A percentile compares a stretch with the other conserved stretches of the same genome.
Conservation (phyloP, 2,888 invertebrate genomes). For the Plagodis pulveraria region DNA sequence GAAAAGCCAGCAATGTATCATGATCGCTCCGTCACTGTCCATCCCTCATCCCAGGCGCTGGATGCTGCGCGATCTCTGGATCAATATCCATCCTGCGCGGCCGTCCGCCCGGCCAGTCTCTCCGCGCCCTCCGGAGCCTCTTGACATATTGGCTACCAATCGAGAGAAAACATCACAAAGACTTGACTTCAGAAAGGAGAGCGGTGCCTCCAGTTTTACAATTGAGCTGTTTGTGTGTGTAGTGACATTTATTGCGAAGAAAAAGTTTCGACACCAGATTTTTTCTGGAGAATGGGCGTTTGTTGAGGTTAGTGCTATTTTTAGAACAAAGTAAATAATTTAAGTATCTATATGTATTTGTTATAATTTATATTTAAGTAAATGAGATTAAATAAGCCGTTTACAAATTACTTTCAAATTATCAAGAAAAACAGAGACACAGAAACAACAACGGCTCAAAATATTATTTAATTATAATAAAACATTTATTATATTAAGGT, state of each 20-base stretch:
- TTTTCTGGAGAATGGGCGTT: slow-evolving; percentile 62
- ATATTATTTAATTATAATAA: no score
- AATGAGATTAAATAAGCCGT: no score
- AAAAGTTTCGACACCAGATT: slow-evolving; percentile 46
- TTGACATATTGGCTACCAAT: background rate
- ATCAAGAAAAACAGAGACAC: no score
- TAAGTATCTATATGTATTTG: no score
- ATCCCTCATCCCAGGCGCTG: slow-evolving; percentile 41
- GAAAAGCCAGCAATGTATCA: slow-evolving; percentile 45
- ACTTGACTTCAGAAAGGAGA: slow-evolving; percentile 8
- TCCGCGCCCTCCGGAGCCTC: slow-evolving; percentile 46
- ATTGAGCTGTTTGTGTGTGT: slow-evolving; percentile 28
- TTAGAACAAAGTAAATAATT: slow-evolving; percentile 1
- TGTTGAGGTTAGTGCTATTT: slow-evolving; percentile 58
- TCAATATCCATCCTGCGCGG: slow-evolving; percentile 57
- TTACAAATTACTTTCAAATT: no score
- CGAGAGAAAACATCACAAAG: slow-evolving; percentile 4
- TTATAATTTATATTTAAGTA: no score
- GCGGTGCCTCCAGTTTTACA: slow-evolving; percentile 24
- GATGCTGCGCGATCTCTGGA: slow-evolving; percentile 74
- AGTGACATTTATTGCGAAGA: slow-evolving; percentile 30
- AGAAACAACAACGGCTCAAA: no score
- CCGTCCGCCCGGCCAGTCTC: slow-evolving; percentile 51
- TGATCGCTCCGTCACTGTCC: slow-evolving; percentile 11
- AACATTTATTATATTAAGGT: no score